Evolutionary conservation across 2,888 invertebrate species (phyloP), one percentile per base, ranked within the genome.

Genomic region (Amblyjoppa proteus): DNA sequence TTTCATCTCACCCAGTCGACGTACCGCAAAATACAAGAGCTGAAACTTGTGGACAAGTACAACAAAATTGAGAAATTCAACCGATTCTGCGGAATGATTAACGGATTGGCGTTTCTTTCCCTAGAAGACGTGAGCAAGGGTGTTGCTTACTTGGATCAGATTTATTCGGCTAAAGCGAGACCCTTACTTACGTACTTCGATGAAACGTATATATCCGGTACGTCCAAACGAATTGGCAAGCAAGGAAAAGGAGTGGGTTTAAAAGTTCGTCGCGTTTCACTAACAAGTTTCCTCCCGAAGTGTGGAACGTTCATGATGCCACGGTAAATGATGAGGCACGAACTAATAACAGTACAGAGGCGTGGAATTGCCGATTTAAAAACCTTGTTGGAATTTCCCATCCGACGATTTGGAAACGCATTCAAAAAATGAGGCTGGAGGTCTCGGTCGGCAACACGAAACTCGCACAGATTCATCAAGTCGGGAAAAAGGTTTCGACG

Each of bases 331-430:
- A 2, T 41, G 31, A n/a, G 20, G 25, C n/a, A 2, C 61, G 66
- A 16, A 76, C 45, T 31, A 71, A 80, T 56, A 73, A 80, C 34
- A 53, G 34, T 34, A 80, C 80, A n/a, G 73, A 80, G 34, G 80
- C 64, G 28, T 79, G 71, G 64, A 79, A 71, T 31, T 71, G 71
- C 49, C 53, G 79, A 5, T 78, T 78, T 45, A 4, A 9, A 13
- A 28, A 38, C 16, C 16, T 78, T 16, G 56, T 78, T 2, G 49
- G 61, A n/a, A 45, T 41, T 56, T 31, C 34, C 3, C 78, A 78
- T 69, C 78, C 78, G 16, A 31, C 69, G 3, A 34, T 78, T 25
- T 78, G 69, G 45, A 56, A 70, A 20, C 53, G 70, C 4, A 69
- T 78, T 25, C 1, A 56, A 31, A 78, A 69, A 28, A 69, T 78